Evolutionary conservation across 2,888 invertebrate genomes (phyloP), one percentile per base, ranked within the genome.

Genomic region (Phytoseiulus persimilis): DNA sequence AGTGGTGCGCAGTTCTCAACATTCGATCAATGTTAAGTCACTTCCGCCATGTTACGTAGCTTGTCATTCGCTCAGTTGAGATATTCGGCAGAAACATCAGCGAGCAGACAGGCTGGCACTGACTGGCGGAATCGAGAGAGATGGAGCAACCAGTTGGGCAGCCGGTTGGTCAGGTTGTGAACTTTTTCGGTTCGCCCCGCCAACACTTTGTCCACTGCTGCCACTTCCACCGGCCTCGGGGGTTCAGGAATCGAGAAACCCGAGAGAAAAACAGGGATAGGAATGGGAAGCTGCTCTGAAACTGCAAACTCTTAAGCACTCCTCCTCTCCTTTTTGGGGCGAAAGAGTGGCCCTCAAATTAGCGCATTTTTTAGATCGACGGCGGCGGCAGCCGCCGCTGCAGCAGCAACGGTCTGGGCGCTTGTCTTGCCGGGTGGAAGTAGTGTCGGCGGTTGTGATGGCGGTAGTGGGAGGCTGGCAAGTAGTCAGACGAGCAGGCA

Each of bases 311-410:
- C 87, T 87, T 87, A 87, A 87, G 87, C 32, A 87, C 87, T 33
- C 31, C 45, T 45, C 87, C 45, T 45, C 87, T 87, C 65, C 65
- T 87, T 87, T 87, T 33, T 33, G 87, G 39, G 87, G 87, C 87
- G 87, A 87, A 87, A 87, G 87, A 87, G 87, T 87, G 87, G 87
- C 87, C 87, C 87, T 87, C 87, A 87, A 87, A 87, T 87, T 87
- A 87, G 87, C 87, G 87, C 87, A 87, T 87, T 87, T 87, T 87
- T 87, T 87, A 32, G 87, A 87, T 87, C 87, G 87, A 45, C 87
- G 31, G 32, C 87, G 33, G 84, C 84, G 33, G 84, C 84, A 31
- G 84, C 84, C 0, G 84, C 84, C 5, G 87, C 33, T 1, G 84
- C 84, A 33, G 87, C 33, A 31, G 32, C 65, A 14, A 65, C 65